Evolutionary conservation across 2,888 invertebrate species (phyloP).

Genomic region (Dasypolia templi): DNA sequence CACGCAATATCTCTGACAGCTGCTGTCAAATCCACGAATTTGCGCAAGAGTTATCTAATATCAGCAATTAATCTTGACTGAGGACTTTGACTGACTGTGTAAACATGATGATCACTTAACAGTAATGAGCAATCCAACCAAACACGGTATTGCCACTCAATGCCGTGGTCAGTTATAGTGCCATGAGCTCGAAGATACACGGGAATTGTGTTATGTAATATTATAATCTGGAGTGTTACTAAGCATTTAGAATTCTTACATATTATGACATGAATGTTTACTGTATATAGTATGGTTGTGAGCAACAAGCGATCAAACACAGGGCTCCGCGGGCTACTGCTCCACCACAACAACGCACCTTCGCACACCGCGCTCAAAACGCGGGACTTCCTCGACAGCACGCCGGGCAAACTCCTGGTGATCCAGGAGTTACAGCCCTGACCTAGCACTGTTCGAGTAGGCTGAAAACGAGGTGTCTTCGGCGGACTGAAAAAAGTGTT

Average conservation of each 20-base stretch:
- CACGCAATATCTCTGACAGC: conserved; percentile 4
- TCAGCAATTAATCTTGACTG: conserved; percentile 24
- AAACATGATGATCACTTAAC: conserved; percentile 34
- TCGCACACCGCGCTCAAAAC: too few relatives aligned
- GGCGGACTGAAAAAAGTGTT: too few relatives aligned
- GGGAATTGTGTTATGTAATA: background rate
- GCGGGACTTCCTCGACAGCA: too few relatives aligned
- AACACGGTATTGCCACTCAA: conserved; percentile 11
- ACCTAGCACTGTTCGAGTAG: too few relatives aligned
- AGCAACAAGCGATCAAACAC: too few relatives aligned
- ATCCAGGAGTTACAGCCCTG: too few relatives aligned
- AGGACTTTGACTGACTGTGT: conserved; percentile 13
- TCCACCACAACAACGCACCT: too few relatives aligned
- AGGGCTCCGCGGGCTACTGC: too few relatives aligned
- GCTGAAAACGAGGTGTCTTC: too few relatives aligned
- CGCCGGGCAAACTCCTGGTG: too few relatives aligned
- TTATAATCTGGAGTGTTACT: background rate
- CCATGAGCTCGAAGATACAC: background rate
- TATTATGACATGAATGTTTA: too few relatives aligned
- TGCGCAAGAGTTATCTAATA: conserved; percentile 14
- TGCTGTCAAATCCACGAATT: conserved; percentile 27
- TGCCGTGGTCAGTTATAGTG: conserved; percentile 28
- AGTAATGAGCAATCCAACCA: conserved; percentile 40
- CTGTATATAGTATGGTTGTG: too few relatives aligned
- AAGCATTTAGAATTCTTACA: background rate